Percentiles rank a stretch among this genome's conserved stretches.
phyloP scores from a whole-genome alignment of 2,797 vertebrate genomes.

The Anabacerthia variegaticeps region DNA sequence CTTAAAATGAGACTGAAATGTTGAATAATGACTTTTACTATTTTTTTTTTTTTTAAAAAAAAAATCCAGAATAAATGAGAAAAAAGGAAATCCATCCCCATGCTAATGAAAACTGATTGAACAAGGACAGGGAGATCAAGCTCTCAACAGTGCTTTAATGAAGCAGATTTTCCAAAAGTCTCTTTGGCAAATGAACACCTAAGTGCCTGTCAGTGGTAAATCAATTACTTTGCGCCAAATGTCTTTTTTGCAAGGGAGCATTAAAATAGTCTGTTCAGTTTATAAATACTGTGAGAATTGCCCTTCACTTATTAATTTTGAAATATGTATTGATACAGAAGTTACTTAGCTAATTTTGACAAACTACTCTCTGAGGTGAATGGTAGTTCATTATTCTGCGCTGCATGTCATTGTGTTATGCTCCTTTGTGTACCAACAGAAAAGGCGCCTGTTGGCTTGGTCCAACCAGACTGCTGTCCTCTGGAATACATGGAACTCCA shows the following conservation, averaged over 20 bases:
- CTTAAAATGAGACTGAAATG: not conserved
- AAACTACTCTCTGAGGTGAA: not conserved
- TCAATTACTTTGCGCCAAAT: not conserved
- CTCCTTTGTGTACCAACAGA: not conserved
- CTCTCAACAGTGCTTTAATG: not conserved
- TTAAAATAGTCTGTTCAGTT: not conserved
- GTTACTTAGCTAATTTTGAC: not conserved
- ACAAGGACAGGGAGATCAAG: not conserved
- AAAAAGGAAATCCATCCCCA: not conserved
- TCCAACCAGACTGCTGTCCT: not conserved
- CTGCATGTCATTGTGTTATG: accelerated
- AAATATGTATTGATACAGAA: not conserved
- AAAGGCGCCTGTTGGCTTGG: not conserved
- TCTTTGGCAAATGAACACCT: not conserved
- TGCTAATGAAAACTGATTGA: not conserved
- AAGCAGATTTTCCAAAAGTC: not conserved
- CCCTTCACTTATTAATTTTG: not conserved
- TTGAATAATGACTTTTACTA: not conserved
- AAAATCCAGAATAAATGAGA: not conserved
- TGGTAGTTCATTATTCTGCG: not conserved
- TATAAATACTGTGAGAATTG: not conserved
- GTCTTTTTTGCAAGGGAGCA: not conserved
- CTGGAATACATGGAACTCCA: not conserved
- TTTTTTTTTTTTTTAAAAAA: too few relatives aligned
- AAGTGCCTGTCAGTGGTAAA: not conserved